These are phyloP conservation scores for Leiothrix lutea DNA, from an alignment of 2,113 vertebrate species.

Conservation along the genomic window DNA sequence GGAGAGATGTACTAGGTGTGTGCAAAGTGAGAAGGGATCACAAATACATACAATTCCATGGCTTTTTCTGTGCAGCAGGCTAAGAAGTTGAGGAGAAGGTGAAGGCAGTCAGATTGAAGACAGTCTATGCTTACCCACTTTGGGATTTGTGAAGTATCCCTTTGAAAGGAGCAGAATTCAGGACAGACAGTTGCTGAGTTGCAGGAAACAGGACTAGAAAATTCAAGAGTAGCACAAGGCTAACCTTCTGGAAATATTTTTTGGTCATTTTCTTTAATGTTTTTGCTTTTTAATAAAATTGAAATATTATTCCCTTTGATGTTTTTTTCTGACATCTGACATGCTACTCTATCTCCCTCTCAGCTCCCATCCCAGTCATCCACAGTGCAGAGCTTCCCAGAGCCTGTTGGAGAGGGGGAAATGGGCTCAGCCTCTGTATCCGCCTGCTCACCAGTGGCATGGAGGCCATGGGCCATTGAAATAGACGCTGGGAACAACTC, in stretches of 20 bases:
- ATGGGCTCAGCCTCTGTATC: background rate
- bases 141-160: background rate
- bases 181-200: background rate
- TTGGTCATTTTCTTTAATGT: background rate
- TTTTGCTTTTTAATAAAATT: background rate
- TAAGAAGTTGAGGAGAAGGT: background rate
- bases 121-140: background rate
- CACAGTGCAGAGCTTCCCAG: background rate
- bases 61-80: background rate
- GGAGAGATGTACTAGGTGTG: background rate
- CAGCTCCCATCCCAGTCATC: fast-evolving
- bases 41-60: background rate
- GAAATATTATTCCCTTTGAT: background rate
- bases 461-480: too few species aligned
- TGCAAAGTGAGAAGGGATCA: background rate
- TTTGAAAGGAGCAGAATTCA: background rate
- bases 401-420: background rate
- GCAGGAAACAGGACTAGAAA: background rate
- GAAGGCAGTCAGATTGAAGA: background rate
- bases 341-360: background rate
- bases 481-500: background rate
- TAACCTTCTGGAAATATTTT: background rate
- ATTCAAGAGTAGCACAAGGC: background rate
- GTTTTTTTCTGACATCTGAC: background rate
- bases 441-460: fast-evolving